Percentiles rank a stretch among this genome's conserved stretches.
These are phyloP conservation scores for Campylomormyrus numenius DNA, from an alignment of 2,113 vertebrate genomes.

Conservation along the genomic window DNA sequence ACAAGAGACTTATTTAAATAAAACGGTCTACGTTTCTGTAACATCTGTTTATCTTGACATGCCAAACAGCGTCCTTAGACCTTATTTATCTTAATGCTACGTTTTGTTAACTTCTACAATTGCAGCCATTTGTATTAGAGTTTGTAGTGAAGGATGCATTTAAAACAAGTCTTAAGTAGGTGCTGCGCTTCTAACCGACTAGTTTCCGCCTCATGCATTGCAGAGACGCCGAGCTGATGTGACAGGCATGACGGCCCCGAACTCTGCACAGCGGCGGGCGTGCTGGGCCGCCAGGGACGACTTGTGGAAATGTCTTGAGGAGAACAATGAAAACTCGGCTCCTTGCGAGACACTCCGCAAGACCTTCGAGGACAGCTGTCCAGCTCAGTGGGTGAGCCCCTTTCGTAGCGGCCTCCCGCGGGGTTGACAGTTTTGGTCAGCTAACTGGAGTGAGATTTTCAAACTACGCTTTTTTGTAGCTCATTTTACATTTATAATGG, in stretches of 20 bases:
- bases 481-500: not conserved
- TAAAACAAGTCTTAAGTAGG: not conserved
- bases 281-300: slow-evolving; percentile 81
- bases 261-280: slow-evolving; percentile 65
- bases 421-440: not conserved
- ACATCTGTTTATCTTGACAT: not conserved
- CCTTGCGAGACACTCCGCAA: slow-evolving; percentile 61
- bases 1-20: not conserved
- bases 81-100: not conserved
- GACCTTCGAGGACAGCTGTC: slow-evolving; percentile 73
- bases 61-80: not conserved
- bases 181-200: not conserved
- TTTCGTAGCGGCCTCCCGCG: not conserved
- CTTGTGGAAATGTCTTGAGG: slow-evolving; percentile 82
- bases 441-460: not conserved
- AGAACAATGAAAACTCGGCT: slow-evolving; percentile 48
- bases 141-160: not conserved
- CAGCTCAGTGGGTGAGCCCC: slow-evolving; percentile 78
- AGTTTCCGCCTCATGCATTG: not conserved
- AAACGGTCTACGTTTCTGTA: not conserved
- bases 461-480: not conserved
- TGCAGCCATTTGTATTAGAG: not conserved
- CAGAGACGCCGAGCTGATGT: not conserved
- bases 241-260: slow-evolving; percentile 74
- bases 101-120: not conserved